Percentiles rank a stretch among this genome's conserved stretches.
These are phyloP conservation scores for Tachyglossus aculeatus DNA, from an alignment of 2,797 vertebrate genomes.

Conservation along the genomic window DNA sequence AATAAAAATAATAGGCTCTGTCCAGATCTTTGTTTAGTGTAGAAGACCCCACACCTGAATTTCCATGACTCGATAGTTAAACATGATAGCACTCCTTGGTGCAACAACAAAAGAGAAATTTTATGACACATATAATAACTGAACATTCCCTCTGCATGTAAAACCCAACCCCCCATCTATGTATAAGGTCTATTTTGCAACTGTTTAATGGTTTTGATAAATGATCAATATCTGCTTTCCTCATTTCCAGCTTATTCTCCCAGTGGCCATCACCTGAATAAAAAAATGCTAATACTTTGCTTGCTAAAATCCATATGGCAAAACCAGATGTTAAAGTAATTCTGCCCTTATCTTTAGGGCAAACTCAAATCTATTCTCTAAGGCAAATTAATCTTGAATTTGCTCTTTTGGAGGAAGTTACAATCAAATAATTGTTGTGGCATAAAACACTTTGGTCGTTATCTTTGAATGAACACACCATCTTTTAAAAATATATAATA, in stretches of 20 bases:
- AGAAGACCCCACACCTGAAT: fast-evolving
- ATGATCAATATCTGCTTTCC: slow-evolving; percentile 32
- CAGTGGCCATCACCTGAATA: slow-evolving; percentile 63
- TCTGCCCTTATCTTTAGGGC: slow-evolving; percentile 70
- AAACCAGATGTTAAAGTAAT: slow-evolving; percentile 67
- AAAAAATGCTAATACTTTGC: slow-evolving; percentile 43
- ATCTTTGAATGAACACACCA: slow-evolving; percentile 74
- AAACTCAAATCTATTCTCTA: slow-evolving; percentile 73
- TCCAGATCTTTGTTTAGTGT: not conserved
- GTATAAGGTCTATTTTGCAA: not conserved
- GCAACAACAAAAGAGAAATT: not conserved
- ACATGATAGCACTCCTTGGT: not conserved
- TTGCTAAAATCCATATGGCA: slow-evolving; percentile 11
- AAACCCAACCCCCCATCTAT: too few relatives aligned
- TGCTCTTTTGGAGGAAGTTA: slow-evolving; percentile 55
- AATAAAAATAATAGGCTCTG: too few relatives aligned
- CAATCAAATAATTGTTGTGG: slow-evolving; percentile 75
- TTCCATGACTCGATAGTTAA: not conserved
- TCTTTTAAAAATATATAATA: slow-evolving; percentile 73
- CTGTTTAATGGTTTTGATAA: slow-evolving; percentile 13
- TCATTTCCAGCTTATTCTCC: slow-evolving; percentile 32
- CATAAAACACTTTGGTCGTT: slow-evolving; percentile 72
- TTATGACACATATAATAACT: slow-evolving; percentile 7
- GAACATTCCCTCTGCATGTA: not conserved
- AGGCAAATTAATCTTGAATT: slow-evolving; percentile 68